Evolutionary conservation across 2,797 vertebrate genomes (phyloP).

Genomic region (Acanthurus lineatus): DNA sequence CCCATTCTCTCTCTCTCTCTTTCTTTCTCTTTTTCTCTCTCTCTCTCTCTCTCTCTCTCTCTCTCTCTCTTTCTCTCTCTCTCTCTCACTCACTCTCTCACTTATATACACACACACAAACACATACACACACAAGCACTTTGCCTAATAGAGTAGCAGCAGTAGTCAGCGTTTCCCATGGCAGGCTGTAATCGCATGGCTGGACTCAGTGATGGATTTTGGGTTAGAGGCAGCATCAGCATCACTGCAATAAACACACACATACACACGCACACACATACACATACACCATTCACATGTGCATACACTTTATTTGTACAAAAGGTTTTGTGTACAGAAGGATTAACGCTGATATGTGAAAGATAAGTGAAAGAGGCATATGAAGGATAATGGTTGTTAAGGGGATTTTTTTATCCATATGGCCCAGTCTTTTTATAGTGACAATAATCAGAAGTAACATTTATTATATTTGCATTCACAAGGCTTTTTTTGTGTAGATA

Average conservation of each 20-base stretch:
- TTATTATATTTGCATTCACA: not conserved
- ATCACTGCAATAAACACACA: slow-evolving; percentile 74
- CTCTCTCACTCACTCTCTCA: slow-evolving; percentile 55
- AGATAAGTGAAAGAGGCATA: slow-evolving; percentile 50
- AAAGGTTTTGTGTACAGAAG: slow-evolving; percentile 53
- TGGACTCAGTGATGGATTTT: slow-evolving; percentile 85
- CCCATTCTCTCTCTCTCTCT: slow-evolving; percentile 64
- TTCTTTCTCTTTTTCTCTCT: slow-evolving; percentile 27
- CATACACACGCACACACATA: slow-evolving; percentile 40
- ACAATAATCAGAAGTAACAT: slow-evolving; percentile 29
- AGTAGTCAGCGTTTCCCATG: slow-evolving; percentile 86
- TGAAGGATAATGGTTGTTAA: slow-evolving; percentile 40
- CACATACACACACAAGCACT: slow-evolving; percentile 79
- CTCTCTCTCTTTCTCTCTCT: slow-evolving; percentile 55
- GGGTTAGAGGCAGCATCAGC: slow-evolving; percentile 82
- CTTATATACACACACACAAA: slow-evolving; percentile 48
- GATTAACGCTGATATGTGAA: slow-evolving; percentile 53
- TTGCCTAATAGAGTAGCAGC: slow-evolving; percentile 86
- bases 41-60: slow-evolving; percentile 29
- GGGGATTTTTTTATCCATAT: not conserved
- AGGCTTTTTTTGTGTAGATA: not conserved
- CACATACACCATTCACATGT: slow-evolving; percentile 45
- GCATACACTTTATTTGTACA: slow-evolving; percentile 55
- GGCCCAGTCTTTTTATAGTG: slow-evolving; percentile 12
- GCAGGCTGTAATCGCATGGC: slow-evolving; percentile 83